phyloP scores from a whole-genome alignment of 2,113 vertebrate genomes.

The Lynx canadensis region DNA sequence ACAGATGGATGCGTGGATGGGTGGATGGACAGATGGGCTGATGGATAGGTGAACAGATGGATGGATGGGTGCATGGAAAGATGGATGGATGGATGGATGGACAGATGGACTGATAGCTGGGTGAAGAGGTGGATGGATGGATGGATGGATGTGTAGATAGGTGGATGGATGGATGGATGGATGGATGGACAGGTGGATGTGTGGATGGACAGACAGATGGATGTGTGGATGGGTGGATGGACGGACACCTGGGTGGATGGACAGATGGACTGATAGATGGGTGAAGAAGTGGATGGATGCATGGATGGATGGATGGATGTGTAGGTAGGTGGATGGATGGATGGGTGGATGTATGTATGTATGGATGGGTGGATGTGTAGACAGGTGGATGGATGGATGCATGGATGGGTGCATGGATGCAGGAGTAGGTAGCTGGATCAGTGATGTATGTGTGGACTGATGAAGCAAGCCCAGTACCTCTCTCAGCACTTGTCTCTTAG shows the following conservation, averaged over 20 bases:
- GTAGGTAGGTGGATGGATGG: background rate
- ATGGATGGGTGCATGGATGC: background rate
- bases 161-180: too few species aligned
- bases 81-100: fast-evolving
- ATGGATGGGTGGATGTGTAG: background rate
- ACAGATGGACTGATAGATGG: fast-evolving
- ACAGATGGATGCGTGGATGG: background rate
- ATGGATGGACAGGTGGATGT: too few species aligned
- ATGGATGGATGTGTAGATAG: background rate
- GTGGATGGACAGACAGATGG: fast-evolving
- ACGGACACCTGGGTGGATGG: too few species aligned
- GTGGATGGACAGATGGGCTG: too few species aligned
- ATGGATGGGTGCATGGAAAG: fast-evolving
- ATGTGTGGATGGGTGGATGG: fast-evolving
- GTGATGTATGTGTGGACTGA: background rate
- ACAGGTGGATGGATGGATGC: background rate
- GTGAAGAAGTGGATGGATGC: fast-evolving
- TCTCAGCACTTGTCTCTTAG: background rate
- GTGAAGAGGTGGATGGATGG: fast-evolving
- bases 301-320: fast-evolving
- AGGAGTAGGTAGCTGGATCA: background rate
- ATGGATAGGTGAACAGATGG: background rate
- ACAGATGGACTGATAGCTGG: too few species aligned
- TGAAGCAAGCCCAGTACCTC: too few species aligned
- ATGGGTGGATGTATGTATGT: fast-evolving